A percentile compares a stretch with the other conserved stretches of the same genome.
Evolutionary conservation across 2,113 vertebrate genomes (phyloP).

Genomic region (sheep (Ovis aries)): DNA sequence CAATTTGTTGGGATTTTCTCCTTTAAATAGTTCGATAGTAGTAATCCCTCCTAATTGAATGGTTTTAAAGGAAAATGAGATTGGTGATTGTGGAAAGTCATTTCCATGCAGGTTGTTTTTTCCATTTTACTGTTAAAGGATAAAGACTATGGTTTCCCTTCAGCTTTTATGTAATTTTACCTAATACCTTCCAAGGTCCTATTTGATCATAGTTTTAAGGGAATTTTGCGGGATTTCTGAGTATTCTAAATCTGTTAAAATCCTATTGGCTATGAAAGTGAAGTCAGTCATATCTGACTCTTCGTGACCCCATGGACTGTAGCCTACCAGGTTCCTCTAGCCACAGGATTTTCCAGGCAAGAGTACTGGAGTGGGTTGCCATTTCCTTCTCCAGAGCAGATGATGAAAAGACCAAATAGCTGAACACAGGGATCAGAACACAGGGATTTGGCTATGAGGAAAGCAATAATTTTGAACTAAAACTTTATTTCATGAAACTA

Average conservation of each 20-base stretch:
- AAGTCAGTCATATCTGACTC: background rate
- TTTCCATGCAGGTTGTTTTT: background rate
- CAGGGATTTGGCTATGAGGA: background rate
- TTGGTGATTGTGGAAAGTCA: background rate
- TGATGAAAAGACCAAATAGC: background rate
- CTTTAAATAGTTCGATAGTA: background rate
- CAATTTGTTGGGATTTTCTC: background rate
- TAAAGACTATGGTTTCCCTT: background rate
- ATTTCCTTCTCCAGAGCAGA: background rate
- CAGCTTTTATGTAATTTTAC: slow-evolving; percentile 20
- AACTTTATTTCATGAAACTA: slow-evolving; percentile 9
- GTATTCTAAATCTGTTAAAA: slow-evolving; percentile 34
- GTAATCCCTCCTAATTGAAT: background rate
- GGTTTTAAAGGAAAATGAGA: slow-evolving; percentile 26
- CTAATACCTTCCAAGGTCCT: background rate
- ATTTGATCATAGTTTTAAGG: slow-evolving; percentile 32
- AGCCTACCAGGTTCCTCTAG: background rate
- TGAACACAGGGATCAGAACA: background rate
- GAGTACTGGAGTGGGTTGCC: background rate
- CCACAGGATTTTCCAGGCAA: background rate
- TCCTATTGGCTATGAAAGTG: background rate
- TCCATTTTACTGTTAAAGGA: background rate
- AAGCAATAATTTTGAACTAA: slow-evolving; percentile 8
- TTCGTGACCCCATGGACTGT: background rate
- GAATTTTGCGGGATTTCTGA: slow-evolving; percentile 30